A percentile compares a stretch with the other conserved stretches of the same genome.
Evolutionary conservation across 2,888 invertebrate species (phyloP).

Genomic region (Portevinia maculata): DNA sequence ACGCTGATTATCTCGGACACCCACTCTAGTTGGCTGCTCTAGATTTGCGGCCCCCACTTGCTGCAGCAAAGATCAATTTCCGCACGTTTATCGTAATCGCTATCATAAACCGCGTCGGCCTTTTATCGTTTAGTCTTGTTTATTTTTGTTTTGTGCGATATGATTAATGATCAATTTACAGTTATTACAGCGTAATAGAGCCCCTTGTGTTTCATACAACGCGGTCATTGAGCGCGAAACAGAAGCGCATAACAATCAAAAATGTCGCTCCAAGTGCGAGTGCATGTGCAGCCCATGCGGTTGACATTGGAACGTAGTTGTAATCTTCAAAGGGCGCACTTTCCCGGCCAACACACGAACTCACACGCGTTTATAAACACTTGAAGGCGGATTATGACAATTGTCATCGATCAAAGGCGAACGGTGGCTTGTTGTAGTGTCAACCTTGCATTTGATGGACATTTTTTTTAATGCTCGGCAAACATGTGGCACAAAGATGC

Average conservation of each 20-base stretch:
- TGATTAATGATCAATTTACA: conserved; percentile 61
- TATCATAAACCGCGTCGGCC: conserved; percentile 6
- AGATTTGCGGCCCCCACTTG: conserved; percentile 28
- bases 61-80: conserved; percentile 29
- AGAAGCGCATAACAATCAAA: conserved; percentile 44
- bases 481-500: conserved; percentile 67
- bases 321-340: conserved; percentile 55
- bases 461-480: neutral
- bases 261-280: neutral
- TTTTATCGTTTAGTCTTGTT: conserved; percentile 40
- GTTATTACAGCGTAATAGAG: conserved; percentile 31
- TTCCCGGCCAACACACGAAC: conserved; percentile 3
- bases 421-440: conserved; percentile 12
- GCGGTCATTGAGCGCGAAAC: neutral
- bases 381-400: conserved; percentile 62
- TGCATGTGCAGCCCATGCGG: conserved; percentile 54
- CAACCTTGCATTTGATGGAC: conserved; percentile 50
- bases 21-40: conserved; percentile 34
- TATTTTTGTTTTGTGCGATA: conserved; percentile 36
- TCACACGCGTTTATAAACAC: neutral
- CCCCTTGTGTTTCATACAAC: neutral
- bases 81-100: conserved; percentile 36
- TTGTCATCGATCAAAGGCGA: conserved; percentile 67
- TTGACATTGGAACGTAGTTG: conserved; percentile 38
- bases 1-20: conserved; percentile 26